These are phyloP conservation scores for Halesus radiatus DNA, from an alignment of 1,140 invertebrate species.

Conservation along the genomic window DNA sequence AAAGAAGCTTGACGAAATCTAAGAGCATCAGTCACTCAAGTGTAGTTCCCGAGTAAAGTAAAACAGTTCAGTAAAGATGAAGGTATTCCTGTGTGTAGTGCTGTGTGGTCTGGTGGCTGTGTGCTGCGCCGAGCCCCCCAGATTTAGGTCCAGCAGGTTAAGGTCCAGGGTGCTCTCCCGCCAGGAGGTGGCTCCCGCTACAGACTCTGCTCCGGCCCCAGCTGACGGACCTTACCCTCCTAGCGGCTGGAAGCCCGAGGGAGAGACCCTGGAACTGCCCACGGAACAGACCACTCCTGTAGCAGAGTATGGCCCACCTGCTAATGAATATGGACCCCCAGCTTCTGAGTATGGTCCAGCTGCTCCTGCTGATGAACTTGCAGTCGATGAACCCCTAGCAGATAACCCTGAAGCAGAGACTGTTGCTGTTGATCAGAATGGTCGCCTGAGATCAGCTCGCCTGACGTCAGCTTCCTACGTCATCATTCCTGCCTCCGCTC, in stretches of 20 bases:
- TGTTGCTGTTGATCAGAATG: background rate
- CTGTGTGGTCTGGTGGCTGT: slow-evolving; percentile 23
- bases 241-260: slow-evolving; percentile 63
- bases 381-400: background rate
- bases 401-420: slow-evolving; percentile 6
- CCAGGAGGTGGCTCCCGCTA: background rate
- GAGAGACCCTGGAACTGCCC: slow-evolving; percentile 63
- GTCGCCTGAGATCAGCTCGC: background rate
- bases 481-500: background rate
- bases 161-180: slow-evolving; percentile 14
- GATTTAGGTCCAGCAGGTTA: slow-evolving; percentile 10
- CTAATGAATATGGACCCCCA: slow-evolving; percentile 53
- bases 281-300: slow-evolving; percentile 62
- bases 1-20: slow-evolving; percentile 19
- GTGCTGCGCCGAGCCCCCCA: slow-evolving; percentile 20
- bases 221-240: slow-evolving; percentile 61
- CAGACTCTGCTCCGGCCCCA: slow-evolving; percentile 53
- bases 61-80: background rate
- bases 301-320: slow-evolving; percentile 60
- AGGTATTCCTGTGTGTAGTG: background rate
- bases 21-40: slow-evolving; percentile 39
- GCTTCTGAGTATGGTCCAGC: background rate
- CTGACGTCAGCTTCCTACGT: slow-evolving; percentile 9
- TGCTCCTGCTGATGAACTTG: background rate
- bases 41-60: background rate